These are phyloP conservation scores for Hippopotamyrus pictus DNA, from an alignment of 2,797 vertebrate genomes.

Conservation along the genomic window DNA sequence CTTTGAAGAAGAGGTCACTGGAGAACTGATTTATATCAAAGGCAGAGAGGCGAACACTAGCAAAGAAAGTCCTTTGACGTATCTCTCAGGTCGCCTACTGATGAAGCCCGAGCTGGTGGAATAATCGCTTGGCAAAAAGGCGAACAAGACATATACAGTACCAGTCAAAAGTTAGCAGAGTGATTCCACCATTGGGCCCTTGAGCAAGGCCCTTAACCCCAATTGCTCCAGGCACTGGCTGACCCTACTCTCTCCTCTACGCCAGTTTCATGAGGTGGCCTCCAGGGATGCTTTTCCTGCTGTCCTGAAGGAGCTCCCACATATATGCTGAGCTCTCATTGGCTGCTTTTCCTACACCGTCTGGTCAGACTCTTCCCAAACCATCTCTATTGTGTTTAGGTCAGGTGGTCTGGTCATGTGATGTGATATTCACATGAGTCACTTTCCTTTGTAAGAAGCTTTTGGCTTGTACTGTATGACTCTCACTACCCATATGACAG, in stretches of 20 bases:
- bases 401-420: background rate
- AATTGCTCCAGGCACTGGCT: background rate
- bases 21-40: constrained; percentile 2
- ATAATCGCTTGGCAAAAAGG: constrained; percentile 9
- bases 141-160: background rate
- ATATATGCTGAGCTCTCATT: background rate
- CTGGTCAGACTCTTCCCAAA: background rate
- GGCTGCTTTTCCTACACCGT: background rate
- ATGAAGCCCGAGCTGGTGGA: background rate
- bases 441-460: background rate
- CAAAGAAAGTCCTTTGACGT: background rate
- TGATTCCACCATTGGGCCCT: background rate
- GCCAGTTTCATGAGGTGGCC: background rate
- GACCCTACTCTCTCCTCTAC: background rate
- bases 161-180: background rate
- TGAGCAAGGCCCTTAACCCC: background rate
- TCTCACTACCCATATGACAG: background rate
- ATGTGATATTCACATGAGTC: background rate
- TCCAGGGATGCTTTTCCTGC: background rate
- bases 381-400: background rate
- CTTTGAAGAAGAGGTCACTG: constrained; percentile 12
- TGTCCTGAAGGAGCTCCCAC: background rate
- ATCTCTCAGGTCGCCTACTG: background rate
- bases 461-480: background rate
- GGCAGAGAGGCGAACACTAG: background rate